A percentile compares a stretch with the other conserved stretches of the same genome.
Evolutionary conservation across 2,888 invertebrate species (phyloP).

Genomic region (Oscheius sp.): DNA sequence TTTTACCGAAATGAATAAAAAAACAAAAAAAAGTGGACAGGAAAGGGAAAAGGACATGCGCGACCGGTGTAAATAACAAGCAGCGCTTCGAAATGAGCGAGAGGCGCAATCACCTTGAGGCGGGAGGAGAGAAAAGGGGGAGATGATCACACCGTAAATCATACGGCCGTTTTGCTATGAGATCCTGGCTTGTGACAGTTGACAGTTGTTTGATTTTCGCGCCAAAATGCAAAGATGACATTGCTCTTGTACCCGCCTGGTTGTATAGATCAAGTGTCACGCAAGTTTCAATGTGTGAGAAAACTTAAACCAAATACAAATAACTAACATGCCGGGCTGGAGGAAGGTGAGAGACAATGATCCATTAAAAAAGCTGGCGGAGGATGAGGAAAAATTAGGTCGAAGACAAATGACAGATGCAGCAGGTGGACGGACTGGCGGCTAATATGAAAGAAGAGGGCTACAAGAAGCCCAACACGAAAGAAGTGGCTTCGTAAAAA

Average conservation of each 20-base stretch:
- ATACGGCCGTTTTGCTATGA: not conserved
- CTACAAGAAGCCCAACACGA: too few species aligned
- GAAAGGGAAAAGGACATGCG: not conserved
- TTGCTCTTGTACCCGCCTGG: slow-evolving; percentile 10
- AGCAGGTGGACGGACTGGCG: too few species aligned
- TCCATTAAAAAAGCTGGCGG: too few species aligned
- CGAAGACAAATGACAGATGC: too few species aligned
- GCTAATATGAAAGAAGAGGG: too few species aligned
- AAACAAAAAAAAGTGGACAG: not conserved
- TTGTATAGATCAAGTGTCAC: slow-evolving; percentile 21
- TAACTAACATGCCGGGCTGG: too few species aligned
- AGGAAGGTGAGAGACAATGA: too few species aligned
- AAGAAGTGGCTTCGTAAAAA: too few species aligned
- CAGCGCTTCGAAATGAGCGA: slow-evolving; percentile 11
- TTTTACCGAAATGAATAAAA: not conserved
- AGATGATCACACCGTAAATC: slow-evolving; percentile 16
- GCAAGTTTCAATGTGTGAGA: not conserved
- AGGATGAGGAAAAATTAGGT: too few species aligned
- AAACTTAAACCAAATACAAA: too few species aligned
- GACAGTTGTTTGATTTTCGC: slow-evolving; percentile 30
- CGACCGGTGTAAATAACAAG: slow-evolving; percentile 22
- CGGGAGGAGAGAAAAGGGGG: slow-evolving; percentile 7
- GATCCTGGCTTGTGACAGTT: slow-evolving; percentile 21
- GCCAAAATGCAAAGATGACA: slow-evolving; percentile 11
- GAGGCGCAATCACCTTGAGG: slow-evolving; percentile 1